A percentile compares a stretch with the other conserved stretches of the same genome.
Conservation (phyloP, 1,140 invertebrate species). For the Pseudomyrmex dendroicus region DNA sequence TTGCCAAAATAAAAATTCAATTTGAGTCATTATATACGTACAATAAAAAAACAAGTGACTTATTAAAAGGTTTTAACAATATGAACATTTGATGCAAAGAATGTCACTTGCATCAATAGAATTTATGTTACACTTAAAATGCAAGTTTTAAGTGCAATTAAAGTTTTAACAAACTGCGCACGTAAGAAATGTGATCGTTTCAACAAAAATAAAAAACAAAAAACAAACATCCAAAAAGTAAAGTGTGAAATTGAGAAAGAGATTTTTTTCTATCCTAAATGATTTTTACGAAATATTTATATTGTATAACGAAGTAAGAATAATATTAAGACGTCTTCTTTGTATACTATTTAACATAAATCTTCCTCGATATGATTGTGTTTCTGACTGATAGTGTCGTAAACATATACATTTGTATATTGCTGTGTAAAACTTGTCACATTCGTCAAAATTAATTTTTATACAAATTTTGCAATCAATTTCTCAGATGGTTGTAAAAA, state of each 20-base stretch:
- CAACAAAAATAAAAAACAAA: background rate
- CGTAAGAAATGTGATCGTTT: background rate
- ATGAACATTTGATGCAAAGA: background rate
- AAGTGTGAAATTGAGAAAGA: slow-evolving; percentile 7
- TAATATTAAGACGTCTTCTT: slow-evolving; percentile 30
- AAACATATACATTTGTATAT: slow-evolving; percentile 8
- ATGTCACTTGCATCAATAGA: background rate
- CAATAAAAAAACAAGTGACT: background rate
- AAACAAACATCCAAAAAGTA: background rate
- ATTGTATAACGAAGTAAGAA: slow-evolving; percentile 16
- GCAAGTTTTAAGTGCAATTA: slow-evolving; percentile 3
- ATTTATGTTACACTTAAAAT: too few species aligned
- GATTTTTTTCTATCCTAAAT: slow-evolving; percentile 21
- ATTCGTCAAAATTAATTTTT: slow-evolving; percentile 45
- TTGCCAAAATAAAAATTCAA: slow-evolving; percentile 15
- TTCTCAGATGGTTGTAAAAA: slow-evolving; percentile 20
- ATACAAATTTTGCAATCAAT: slow-evolving; percentile 26
- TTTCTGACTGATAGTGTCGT: background rate
- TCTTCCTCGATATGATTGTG: background rate
- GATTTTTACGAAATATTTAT: slow-evolving; percentile 3
- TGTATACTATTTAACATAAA: background rate
- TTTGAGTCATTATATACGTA: background rate
- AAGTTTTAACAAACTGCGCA: background rate
- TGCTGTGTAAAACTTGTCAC: slow-evolving; percentile 24
- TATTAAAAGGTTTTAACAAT: background rate